These are phyloP conservation scores for Australoheros facetus DNA, from an alignment of 2,797 vertebrate genomes.

Conservation along the genomic window DNA sequence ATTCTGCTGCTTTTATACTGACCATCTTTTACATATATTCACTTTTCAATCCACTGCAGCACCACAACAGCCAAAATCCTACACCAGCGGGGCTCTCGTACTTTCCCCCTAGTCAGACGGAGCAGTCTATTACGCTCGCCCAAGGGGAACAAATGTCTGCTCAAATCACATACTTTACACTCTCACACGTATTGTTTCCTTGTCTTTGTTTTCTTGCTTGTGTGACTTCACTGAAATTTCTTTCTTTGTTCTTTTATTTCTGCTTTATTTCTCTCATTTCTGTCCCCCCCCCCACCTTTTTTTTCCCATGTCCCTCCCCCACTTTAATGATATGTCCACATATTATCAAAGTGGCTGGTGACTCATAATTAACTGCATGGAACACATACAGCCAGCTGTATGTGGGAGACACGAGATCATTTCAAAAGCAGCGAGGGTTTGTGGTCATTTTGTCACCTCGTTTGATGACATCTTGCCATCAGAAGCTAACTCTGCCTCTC, in stretches of 20 bases:
- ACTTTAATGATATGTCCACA: constrained; percentile 6
- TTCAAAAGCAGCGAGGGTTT: constrained; percentile 12
- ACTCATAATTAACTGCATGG: constrained; percentile 7
- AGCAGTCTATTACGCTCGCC: constrained; percentile 56
- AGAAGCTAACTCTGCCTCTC: background rate
- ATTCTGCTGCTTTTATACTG: constrained; percentile 58
- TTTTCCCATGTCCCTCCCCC: background rate
- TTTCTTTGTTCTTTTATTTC: constrained; percentile 35
- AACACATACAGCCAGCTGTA: background rate
- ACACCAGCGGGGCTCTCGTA: constrained; percentile 43
- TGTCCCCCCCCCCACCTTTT: background rate
- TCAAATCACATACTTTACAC: constrained; percentile 68
- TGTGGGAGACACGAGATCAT: constrained; percentile 8
- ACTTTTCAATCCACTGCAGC: constrained; percentile 23
- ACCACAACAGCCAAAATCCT: constrained; percentile 42
- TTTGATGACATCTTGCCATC: constrained; percentile 12
- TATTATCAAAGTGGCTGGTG: constrained; percentile 12
- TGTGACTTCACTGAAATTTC: constrained; percentile 25
- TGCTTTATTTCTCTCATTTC: constrained; percentile 2
- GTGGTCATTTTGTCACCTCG: constrained; percentile 24
- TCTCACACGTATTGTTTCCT: constrained; percentile 52
- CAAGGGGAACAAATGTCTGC: constrained; percentile 59
- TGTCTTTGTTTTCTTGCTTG: constrained; percentile 40
- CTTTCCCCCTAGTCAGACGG: constrained; percentile 40
- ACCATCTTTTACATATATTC: constrained; percentile 64